Base-by-base conservation (phyloP, 2,797 vertebrate genomes). In the Sardinella longiceps region DNA sequence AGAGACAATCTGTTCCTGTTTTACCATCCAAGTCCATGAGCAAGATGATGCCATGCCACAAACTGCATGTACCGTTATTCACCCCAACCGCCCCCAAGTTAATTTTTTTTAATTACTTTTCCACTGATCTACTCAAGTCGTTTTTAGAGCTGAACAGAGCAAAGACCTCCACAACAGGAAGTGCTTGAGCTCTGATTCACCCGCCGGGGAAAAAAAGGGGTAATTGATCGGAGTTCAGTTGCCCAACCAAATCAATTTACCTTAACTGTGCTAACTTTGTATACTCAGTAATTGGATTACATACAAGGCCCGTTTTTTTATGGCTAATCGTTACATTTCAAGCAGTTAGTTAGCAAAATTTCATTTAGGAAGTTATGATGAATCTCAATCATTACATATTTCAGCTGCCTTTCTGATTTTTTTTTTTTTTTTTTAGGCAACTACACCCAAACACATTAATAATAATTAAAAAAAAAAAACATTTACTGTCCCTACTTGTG, bases 201-300 rank as follows among this genome's bases (percentile, higher is more conserved):
- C 70, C 70, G 23, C 2, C 18, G 5, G 30, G n/a, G n/a, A n/a
- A 39, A 77, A 77, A 39, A 77, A 77, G 23, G 30, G 5, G 5
- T 77, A 77, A 37, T 77, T 77, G 18, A 77, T 77, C 70, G 7
- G 37, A 23, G 70, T 18, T 43, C 70, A 77, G 70, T 77, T 77
- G 33, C 33, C 70, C 70, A 77, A 39, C 70, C 33, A 77, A 77
- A 77, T 77, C 70, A 77, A 43, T 77, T 77, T 77, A 77, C 33
- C 37, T 43, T 77, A 77, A 77, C 70, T 77, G 70, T 77, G 70
- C 70, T 77, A 77, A 77, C 70, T 37, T 77, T 39, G 70, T 77
- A 77, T 23, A 23, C 33, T 77, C 37, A 23, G 70, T 39, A 77
- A 77, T 39, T 43, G 33, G 9, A 77, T 77, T 43, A 77, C 70